A percentile compares a stretch with the other conserved stretches of the same genome.
Conservation (phyloP, 2,888 invertebrate genomes). For the Entomobrya proxima region DNA sequence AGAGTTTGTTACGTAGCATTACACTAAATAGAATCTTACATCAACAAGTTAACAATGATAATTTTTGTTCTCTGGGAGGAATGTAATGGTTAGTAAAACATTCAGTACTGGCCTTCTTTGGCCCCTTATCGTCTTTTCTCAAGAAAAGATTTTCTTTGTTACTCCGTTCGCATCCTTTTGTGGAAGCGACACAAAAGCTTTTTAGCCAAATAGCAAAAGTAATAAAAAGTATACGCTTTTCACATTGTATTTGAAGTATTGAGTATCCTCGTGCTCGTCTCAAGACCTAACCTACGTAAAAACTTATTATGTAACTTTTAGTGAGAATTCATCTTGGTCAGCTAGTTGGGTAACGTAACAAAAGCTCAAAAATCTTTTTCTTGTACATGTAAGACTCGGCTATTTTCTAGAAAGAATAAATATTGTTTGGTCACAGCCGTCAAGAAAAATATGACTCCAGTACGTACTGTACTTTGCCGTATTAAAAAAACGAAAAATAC, state of each 20-base stretch:
- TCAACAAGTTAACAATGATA: slow-evolving; percentile 19
- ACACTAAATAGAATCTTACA: background rate
- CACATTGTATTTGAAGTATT: slow-evolving; percentile 27
- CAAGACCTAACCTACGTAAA: slow-evolving; percentile 14
- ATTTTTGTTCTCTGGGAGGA: slow-evolving; percentile 33
- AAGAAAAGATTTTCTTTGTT: slow-evolving; percentile 39
- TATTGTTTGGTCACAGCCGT: too few species aligned
- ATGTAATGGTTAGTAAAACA: slow-evolving; percentile 33
- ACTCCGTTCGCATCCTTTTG: slow-evolving; percentile 39
- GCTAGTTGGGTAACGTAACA: background rate
- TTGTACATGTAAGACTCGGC: too few species aligned
- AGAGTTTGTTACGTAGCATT: background rate
- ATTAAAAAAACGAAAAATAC: background rate
- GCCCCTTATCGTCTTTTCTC: slow-evolving; percentile 38
- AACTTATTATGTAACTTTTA: slow-evolving; percentile 21
- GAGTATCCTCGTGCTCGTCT: slow-evolving; percentile 55
- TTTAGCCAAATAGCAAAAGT: slow-evolving; percentile 6
- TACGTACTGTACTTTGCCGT: background rate
- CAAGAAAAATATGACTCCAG: too few species aligned
- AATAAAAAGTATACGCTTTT: slow-evolving; percentile 52
- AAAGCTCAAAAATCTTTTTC: slow-evolving; percentile 23
- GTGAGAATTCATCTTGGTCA: background rate
- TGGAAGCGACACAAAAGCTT: background rate
- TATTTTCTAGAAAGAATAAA: too few species aligned
- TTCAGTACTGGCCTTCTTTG: slow-evolving; percentile 51